These are phyloP conservation scores for Ditylenchus dipsaci DNA, from an alignment of 1,140 invertebrate genomes.

Conservation along the genomic window DNA sequence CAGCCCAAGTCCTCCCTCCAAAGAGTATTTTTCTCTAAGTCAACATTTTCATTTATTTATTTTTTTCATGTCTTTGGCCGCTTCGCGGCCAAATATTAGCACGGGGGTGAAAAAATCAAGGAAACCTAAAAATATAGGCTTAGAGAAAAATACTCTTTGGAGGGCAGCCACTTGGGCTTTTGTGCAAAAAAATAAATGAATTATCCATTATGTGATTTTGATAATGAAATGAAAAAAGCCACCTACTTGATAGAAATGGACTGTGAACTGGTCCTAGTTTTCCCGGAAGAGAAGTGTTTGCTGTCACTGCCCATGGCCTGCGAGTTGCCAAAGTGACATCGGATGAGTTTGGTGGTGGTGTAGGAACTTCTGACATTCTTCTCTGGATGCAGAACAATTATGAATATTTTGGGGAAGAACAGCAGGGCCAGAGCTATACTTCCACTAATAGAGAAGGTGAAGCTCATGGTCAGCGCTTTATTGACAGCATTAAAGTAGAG, in stretches of 20 bases:
- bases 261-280: constrained; percentile 57
- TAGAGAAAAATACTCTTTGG: no score
- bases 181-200: no score
- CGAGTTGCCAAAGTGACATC: constrained; percentile 70
- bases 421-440: constrained; percentile 72
- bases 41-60: no score
- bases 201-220: no score
- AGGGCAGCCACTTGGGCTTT: no score
- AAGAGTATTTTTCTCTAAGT: no score
- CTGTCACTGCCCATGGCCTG: constrained; percentile 52
- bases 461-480: constrained; percentile 66
- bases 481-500: constrained; percentile 75
- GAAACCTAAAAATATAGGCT: no score
- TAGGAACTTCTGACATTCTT: constrained; percentile 74
- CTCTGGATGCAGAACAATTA: constrained; percentile 72
- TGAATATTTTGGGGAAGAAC: constrained; percentile 75
- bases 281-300: constrained; percentile 52
- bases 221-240: no score
- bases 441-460: constrained; percentile 65
- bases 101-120: no score
- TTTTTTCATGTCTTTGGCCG: no score
- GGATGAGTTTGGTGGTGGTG: constrained; percentile 72
- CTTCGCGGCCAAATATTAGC: no score
- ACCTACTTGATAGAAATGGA: neutral
- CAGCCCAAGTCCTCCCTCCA: no score